These are phyloP conservation scores for Deilephila elpenor DNA, from an alignment of 2,888 invertebrate species.

Conservation along the genomic window DNA sequence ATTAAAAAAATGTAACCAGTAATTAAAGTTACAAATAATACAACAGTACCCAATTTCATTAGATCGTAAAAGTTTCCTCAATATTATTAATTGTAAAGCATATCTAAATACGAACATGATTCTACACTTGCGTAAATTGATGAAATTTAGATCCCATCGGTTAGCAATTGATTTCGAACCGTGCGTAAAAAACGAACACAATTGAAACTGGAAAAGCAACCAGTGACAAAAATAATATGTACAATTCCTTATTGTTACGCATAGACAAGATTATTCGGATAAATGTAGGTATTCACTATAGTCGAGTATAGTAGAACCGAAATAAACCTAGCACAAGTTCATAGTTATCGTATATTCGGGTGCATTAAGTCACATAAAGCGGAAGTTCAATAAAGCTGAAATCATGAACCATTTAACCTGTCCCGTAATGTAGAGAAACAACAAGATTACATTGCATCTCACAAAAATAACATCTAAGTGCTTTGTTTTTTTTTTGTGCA, in stretches of 20 bases:
- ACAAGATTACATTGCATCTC: constrained; percentile 31
- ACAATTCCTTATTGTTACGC: constrained; percentile 31
- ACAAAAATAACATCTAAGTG: constrained; percentile 49
- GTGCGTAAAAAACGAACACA: not conserved
- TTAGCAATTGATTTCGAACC: not conserved
- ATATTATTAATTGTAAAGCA: no score
- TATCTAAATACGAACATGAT: not conserved
- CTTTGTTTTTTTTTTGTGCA: constrained; percentile 50
- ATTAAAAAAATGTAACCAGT: not conserved
- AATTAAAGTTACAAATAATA: not conserved
- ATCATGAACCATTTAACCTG: not conserved
- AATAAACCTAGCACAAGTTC: constrained; percentile 39
- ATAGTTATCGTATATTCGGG: constrained; percentile 32
- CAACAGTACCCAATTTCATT: not conserved
- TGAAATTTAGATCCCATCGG: not conserved
- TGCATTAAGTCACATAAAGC: constrained; percentile 19
- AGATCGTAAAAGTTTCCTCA: no score
- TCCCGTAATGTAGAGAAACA: not conserved
- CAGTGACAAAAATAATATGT: not conserved
- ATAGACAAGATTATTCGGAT: constrained; percentile 1
- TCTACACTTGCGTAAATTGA: not conserved
- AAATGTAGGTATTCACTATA: constrained; percentile 13
- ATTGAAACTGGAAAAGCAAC: not conserved
- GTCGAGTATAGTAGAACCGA: constrained; percentile 28
- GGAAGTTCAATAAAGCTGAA: constrained; percentile 37